phyloP scores from a whole-genome alignment of 1,140 invertebrate species.

The Drosophila tropicalis region DNA sequence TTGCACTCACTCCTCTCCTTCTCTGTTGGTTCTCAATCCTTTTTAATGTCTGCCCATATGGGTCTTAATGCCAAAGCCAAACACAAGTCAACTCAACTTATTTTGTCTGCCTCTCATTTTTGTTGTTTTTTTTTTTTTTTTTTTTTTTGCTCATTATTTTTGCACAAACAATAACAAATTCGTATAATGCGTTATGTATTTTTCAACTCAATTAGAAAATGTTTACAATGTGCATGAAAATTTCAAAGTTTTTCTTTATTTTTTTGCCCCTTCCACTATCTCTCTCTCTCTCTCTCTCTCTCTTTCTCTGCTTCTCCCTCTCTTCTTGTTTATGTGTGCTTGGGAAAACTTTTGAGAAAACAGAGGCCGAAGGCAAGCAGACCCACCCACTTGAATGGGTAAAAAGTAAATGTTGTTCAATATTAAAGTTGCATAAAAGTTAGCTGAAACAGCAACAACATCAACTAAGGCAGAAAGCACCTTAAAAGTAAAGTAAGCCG shows the following conservation, averaged over 20 bases:
- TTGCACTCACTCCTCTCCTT: not conserved
- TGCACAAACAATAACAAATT: constrained; percentile 74
- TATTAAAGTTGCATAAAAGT: constrained; percentile 27
- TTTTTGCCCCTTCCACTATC: not conserved
- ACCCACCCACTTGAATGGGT: not conserved
- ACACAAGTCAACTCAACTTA: constrained; percentile 32
- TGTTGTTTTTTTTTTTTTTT: too few relatives aligned
- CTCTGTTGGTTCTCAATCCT: not conserved
- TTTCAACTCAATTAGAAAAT: constrained; percentile 81
- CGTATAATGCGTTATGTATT: constrained; percentile 73
- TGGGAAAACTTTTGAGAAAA: constrained; percentile 56
- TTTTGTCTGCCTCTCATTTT: not conserved
- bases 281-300: not conserved
- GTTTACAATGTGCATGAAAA: constrained; percentile 77
- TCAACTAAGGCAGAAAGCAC: not conserved
- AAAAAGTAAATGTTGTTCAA: constrained; percentile 42
- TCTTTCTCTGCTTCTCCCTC: not conserved
- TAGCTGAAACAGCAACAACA: not conserved
- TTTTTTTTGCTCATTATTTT: constrained; percentile 63
- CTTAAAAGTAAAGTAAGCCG: constrained; percentile 5
- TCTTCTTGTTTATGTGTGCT: not conserved
- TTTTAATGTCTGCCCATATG: not conserved
- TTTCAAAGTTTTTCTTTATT: constrained; percentile 37
- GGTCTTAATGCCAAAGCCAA: constrained; percentile 69
- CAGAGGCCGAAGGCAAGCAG: constrained; percentile 22